Conservation (phyloP, 1,140 invertebrate genomes). For the Orius insidiosus region DNA sequence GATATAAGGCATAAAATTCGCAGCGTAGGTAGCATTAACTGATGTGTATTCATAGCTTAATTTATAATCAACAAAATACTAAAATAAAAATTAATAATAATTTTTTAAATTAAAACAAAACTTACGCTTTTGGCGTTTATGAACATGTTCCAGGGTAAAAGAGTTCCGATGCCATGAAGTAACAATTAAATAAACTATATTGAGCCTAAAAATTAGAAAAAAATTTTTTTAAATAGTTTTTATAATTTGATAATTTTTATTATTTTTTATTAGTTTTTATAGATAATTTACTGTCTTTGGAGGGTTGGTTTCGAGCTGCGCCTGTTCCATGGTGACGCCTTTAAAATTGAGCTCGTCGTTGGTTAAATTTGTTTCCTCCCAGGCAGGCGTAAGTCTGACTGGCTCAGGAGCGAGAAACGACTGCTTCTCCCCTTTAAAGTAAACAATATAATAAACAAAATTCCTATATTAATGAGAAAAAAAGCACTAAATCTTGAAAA, state of each 20-base stretch:
- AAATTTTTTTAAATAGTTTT: too few species aligned
- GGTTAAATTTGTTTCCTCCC: constrained; percentile 67
- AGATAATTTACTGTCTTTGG: constrained; percentile 42
- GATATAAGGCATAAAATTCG: constrained; percentile 65
- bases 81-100: constrained; percentile 27
- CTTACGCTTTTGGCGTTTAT: constrained; percentile 79
- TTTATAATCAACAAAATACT: constrained; percentile 90
- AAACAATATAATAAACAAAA: too few species aligned
- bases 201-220: constrained; percentile 41
- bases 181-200: constrained; percentile 79
- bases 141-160: constrained; percentile 99
- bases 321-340: constrained; percentile 55
- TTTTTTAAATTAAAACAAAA: too few species aligned
- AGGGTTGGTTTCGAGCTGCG: constrained; percentile 50
- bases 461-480: too few species aligned
- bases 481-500: too few species aligned
- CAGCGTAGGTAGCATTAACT: constrained; percentile 34
- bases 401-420: constrained; percentile 37
- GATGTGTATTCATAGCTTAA: constrained; percentile 43
- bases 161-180: constrained; percentile 85
- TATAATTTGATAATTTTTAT: too few species aligned
- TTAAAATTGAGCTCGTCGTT: constrained; percentile 70
- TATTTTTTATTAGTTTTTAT: too few species aligned
- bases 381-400: constrained; percentile 64
- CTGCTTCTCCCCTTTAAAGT: constrained; percentile 17